Percentiles rank a stretch among this genome's conserved stretches.
Evolutionary conservation across 2,113 vertebrate genomes (phyloP).

Genomic region (Nyctereutes procyonoides): DNA sequence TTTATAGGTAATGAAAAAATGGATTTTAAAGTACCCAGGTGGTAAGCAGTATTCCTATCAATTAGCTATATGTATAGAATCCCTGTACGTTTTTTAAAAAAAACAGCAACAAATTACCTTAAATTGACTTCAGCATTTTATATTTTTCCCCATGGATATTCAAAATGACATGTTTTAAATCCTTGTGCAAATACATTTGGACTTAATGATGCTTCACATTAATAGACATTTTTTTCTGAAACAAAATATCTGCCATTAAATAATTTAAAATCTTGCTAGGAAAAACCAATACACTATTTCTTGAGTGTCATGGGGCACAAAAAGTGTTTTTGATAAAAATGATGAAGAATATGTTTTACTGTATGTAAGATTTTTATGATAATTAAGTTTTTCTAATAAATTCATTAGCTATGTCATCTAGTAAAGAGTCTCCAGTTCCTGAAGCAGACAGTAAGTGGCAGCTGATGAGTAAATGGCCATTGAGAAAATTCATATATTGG

Average conservation of each 20-base stretch:
- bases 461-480: not conserved
- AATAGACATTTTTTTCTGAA: not conserved
- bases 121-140: not conserved
- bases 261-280: not conserved
- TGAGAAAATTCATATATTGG: not conserved
- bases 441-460: not conserved
- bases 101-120: not conserved
- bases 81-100: not conserved
- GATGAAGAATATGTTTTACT: not conserved
- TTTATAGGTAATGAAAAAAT: not conserved
- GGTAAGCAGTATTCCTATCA: not conserved
- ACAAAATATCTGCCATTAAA: not conserved
- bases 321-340: not conserved
- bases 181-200: not conserved
- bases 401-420: not conserved
- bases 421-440: not conserved
- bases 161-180: not conserved
- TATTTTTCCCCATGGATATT: not conserved
- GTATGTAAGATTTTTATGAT: not conserved
- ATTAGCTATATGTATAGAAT: not conserved
- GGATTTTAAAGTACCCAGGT: not conserved
- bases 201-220: not conserved
- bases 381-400: not conserved
- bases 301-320: not conserved
- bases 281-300: not conserved